A percentile compares a stretch with the other conserved stretches of the same genome.
These are phyloP conservation scores for Yponomeuta plumbellus DNA, from an alignment of 2,888 invertebrate genomes.

Conservation along the genomic window DNA sequence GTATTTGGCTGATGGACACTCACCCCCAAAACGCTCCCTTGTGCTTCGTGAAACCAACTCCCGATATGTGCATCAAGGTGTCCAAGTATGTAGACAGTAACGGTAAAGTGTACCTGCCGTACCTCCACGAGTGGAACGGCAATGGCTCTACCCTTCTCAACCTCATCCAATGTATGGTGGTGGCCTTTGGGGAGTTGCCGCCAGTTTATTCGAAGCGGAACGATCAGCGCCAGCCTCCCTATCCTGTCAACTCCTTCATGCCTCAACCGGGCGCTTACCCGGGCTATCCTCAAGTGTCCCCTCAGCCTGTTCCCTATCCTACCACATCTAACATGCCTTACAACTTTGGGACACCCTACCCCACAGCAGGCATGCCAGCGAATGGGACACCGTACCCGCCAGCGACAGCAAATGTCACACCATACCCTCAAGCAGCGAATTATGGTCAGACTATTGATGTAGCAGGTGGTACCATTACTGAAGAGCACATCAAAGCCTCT, in stretches of 20 bases:
- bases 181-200: constrained; percentile 95
- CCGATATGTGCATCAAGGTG: constrained; percentile 96
- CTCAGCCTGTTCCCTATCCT: constrained; percentile 56
- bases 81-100: constrained; percentile 96
- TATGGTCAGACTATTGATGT: constrained; percentile 53
- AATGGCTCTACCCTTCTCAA: constrained; percentile 90
- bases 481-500: constrained; percentile 96
- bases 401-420: constrained; percentile 38
- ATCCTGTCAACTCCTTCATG: constrained; percentile 70
- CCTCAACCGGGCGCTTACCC: constrained; percentile 66
- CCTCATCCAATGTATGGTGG: constrained; percentile 92
- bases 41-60: constrained; percentile 95
- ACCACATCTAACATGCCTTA: constrained; percentile 42
- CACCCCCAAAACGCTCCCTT: constrained; percentile 98
- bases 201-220: constrained; percentile 91
- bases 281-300: constrained; percentile 47
- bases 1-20: constrained; percentile 97
- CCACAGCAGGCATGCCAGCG: constrained; percentile 25
- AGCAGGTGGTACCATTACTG: constrained; percentile 89
- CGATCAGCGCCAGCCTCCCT: constrained; percentile 75
- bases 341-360: constrained; percentile 45
- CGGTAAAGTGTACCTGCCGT: constrained; percentile 97
- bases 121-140: constrained; percentile 94
- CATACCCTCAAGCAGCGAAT: constrained; percentile 46
- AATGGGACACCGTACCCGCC: constrained; percentile 48